A percentile compares a stretch with the other conserved stretches of the same genome.
Conservation (phyloP, 2,113 vertebrate genomes). For the Oryzias melastigma region DNA sequence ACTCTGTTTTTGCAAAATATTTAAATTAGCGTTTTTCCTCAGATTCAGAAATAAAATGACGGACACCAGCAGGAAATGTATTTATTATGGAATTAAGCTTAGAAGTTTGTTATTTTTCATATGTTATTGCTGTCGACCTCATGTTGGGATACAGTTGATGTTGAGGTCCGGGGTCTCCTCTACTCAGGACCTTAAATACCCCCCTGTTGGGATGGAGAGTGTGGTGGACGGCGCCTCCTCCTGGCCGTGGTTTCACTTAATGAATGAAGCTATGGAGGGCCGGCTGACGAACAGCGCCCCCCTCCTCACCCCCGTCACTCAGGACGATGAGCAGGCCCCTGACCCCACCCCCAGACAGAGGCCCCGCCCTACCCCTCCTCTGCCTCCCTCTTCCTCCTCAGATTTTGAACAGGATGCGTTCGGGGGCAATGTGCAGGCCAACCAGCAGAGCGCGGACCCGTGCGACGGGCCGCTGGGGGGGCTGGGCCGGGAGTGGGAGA, state of each 20-base stretch:
- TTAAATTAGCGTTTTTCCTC: too few relatives aligned
- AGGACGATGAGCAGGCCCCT: slow-evolving; percentile 35
- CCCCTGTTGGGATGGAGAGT: slow-evolving; percentile 71
- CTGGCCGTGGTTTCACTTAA: slow-evolving; percentile 79
- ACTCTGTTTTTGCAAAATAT: too few relatives aligned
- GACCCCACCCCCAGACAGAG: slow-evolving; percentile 38
- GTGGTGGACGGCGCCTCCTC: slow-evolving; percentile 57
- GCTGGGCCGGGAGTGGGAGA: slow-evolving; percentile 66
- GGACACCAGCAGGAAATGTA: too few relatives aligned
- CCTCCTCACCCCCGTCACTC: slow-evolving; percentile 55
- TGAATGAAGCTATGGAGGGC: slow-evolving; percentile 78
- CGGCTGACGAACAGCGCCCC: slow-evolving; percentile 63
- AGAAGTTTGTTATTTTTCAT: too few relatives aligned
- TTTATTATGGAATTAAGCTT: too few relatives aligned
- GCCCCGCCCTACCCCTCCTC: slow-evolving; percentile 12
- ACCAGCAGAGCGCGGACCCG: slow-evolving; percentile 19
- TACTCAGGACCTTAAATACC: slow-evolving; percentile 74
- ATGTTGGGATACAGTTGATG: background rate
- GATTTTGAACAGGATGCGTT: slow-evolving; percentile 45
- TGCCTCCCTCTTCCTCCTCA: slow-evolving; percentile 21
- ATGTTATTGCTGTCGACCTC: too few relatives aligned
- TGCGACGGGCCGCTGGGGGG: slow-evolving; percentile 40
- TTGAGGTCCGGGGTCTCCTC: background rate
- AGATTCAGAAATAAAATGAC: too few relatives aligned
- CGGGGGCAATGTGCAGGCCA: slow-evolving; percentile 6